Base-by-base conservation (phyloP, 1,140 invertebrate genomes). In the Pseudoatta argentina region DNA sequence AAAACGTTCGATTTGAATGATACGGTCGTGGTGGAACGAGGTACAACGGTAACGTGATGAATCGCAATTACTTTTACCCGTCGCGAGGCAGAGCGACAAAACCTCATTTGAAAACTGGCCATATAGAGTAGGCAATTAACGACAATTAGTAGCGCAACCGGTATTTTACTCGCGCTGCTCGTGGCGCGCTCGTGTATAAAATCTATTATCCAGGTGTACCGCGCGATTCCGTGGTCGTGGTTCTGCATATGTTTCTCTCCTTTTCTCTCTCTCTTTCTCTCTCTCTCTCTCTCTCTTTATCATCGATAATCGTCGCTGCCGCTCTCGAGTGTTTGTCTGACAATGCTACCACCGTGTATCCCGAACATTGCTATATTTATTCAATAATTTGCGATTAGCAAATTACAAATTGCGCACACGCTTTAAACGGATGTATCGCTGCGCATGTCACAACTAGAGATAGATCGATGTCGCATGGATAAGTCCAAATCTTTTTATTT, bases 371-470 rank as follows among this genome's bases (percentile, higher is more conserved):
- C 69, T 77, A 83, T 73, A 88, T 93, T 93, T 93, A 87, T 92
- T 92, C 92, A 91, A 92, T 92, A 93, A 93, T 92, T 93, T 93
- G 90, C 91, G 91, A 93, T 93, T 91, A 91, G 79, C 87, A 76
- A 91, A 86, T 76, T 86, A 88, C 64, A 39, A 59, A 51, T 63
- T 69, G 39, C 53, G 39, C 39, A 14, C 39, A 51, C 79, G 24
- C 69, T 34, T 14, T 81, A 71, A 71, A 18, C 39, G 34, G 16
- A 5, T 1, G 48, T 67, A 21, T 59, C 66, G 51, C 30, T 71
- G 78, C 64, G 69, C 69, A 75, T 73, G 39, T 61, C 55, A 30
- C 34, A 24, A 18, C 14, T 34, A 21, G 8, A 61, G 72, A 73
- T 75, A 61, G 55, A 73, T 83, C 69, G 79, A 83, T 83, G 34